phyloP scores from a whole-genome alignment of 2,888 invertebrate genomes.

The Andrena dorsata region DNA sequence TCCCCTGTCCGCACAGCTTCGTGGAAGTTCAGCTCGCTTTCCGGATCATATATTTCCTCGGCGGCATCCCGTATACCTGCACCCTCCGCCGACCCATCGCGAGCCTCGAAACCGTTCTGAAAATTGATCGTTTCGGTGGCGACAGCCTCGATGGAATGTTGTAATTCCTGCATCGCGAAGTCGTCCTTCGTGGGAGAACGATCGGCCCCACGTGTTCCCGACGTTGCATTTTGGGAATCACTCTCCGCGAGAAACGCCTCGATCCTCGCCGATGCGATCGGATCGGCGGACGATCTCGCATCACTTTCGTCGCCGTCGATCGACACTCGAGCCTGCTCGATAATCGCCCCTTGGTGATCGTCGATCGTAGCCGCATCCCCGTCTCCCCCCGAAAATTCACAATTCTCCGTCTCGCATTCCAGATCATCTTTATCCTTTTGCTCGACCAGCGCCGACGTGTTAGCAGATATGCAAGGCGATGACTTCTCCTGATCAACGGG shows the following conservation, averaged over 20 bases:
- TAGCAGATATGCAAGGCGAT: background rate
- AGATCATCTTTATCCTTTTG: background rate
- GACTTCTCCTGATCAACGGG: slow-evolving; percentile 28
- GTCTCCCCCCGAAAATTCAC: background rate
- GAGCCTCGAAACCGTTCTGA: slow-evolving; percentile 1
- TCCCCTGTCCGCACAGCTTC: slow-evolving; percentile 79
- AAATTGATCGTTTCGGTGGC: background rate
- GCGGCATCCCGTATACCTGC: background rate
- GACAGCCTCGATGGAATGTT: slow-evolving; percentile 26
- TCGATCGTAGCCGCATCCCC: background rate
- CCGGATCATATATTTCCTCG: slow-evolving; percentile 47
- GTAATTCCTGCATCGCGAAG: slow-evolving; percentile 44
- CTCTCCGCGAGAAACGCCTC: slow-evolving; percentile 17
- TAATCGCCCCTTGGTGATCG: background rate
- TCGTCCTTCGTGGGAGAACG: slow-evolving; percentile 2
- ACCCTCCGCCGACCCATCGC: background rate
- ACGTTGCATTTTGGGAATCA: slow-evolving; percentile 11
- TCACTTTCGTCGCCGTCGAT: slow-evolving; percentile 22
- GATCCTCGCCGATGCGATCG: background rate
- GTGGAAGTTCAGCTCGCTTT: slow-evolving; percentile 71
- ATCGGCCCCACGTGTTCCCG: slow-evolving; percentile 50
- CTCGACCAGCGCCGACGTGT: slow-evolving; percentile 1
- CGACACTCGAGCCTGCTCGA: background rate
- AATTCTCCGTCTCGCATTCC: slow-evolving; percentile 15
- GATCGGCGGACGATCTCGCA: background rate